Conservation (phyloP, 2,797 vertebrate genomes). For the Phoeniculus purpureus region DNA sequence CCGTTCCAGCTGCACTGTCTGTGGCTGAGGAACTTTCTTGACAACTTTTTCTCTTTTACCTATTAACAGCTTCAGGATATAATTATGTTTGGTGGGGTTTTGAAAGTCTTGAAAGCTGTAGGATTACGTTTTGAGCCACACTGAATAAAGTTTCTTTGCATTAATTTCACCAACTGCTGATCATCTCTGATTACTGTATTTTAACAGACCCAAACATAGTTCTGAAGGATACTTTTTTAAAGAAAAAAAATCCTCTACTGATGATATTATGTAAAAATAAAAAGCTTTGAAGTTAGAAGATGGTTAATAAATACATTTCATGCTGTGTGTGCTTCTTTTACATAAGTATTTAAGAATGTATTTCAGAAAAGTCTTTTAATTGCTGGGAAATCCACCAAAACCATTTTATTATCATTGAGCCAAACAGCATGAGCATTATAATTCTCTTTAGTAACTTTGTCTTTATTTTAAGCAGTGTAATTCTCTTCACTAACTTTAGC, state of each 20-base stretch:
- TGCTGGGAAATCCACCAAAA: background rate
- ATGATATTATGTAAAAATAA: constrained; percentile 25
- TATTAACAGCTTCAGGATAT: background rate
- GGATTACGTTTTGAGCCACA: background rate
- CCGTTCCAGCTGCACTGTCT: background rate
- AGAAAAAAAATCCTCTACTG: background rate
- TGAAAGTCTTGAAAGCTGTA: background rate
- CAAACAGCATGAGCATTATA: background rate
- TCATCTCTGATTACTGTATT: constrained; percentile 22
- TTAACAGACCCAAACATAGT: constrained; percentile 10
- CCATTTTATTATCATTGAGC: background rate
- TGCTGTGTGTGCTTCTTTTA: background rate
- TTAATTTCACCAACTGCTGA: constrained; percentile 60
- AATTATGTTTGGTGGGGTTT: constrained; percentile 4
- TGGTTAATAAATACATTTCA: constrained; percentile 16
- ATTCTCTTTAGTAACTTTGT: background rate
- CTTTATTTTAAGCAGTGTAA: background rate
- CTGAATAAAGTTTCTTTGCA: constrained; percentile 23
- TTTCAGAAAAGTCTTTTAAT: constrained; percentile 29
- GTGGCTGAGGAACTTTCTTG: background rate
- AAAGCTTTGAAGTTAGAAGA: constrained; percentile 25
- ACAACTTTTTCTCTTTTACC: background rate
- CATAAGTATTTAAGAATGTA: constrained; percentile 9
- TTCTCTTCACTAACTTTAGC: background rate
- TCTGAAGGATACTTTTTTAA: background rate